phyloP scores from a whole-genome alignment of 2,113 vertebrate genomes.

The Epinephelus lanceolatus region DNA sequence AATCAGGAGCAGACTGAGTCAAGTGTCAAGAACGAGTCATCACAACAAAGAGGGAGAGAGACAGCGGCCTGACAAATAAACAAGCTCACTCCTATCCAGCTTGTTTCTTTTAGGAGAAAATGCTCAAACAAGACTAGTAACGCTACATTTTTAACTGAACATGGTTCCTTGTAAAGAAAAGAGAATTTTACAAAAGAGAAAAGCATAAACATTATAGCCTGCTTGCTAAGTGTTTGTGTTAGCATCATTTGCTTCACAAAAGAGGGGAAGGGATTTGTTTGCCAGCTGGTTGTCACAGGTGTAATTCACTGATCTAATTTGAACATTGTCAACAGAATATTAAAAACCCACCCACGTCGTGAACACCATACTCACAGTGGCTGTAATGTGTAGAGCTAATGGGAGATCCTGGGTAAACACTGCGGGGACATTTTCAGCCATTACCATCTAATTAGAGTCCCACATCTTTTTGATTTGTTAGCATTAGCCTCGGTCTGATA shows the following conservation, averaged over 20 bases:
- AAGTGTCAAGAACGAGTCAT: slow-evolving; percentile 18
- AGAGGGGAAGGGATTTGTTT: not conserved
- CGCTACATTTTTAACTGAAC: not conserved
- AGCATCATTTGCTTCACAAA: not conserved
- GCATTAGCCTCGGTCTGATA: not conserved
- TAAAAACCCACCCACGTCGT: slow-evolving; percentile 5
- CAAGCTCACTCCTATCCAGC: not conserved
- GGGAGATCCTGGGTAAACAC: not conserved
- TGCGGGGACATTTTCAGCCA: not conserved
- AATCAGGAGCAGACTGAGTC: slow-evolving; percentile 8
- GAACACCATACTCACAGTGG: not conserved
- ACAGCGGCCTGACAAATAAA: not conserved
- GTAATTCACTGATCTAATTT: not conserved
- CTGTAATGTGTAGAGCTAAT: not conserved
- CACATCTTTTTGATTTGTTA: not conserved
- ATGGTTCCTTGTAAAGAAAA: not conserved
- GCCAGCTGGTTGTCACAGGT: not conserved
- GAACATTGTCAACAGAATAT: not conserved
- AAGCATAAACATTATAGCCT: not conserved
- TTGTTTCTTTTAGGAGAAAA: slow-evolving; percentile 1
- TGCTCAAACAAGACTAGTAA: not conserved
- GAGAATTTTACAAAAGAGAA: not conserved
- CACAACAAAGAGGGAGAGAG: not conserved
- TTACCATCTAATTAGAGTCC: not conserved
- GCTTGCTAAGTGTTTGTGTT: not conserved